A percentile compares a stretch with the other conserved stretches of the same genome.
Conservation (phyloP, 2,888 invertebrate genomes). For the Anaspis maculata region DNA sequence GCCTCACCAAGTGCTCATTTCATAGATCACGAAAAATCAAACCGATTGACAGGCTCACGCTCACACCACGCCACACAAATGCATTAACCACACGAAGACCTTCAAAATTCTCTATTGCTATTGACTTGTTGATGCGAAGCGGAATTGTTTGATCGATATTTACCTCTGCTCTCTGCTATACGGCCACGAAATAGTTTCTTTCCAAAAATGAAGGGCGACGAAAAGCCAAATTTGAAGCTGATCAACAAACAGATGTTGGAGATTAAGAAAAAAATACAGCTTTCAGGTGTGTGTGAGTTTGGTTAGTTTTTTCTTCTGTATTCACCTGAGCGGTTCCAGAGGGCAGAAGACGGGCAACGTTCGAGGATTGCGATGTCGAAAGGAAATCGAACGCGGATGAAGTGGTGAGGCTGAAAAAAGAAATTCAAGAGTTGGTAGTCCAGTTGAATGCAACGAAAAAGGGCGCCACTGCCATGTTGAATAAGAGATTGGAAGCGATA, state of each 20-base stretch:
- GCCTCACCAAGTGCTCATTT: too few relatives aligned
- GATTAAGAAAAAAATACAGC: slow-evolving; percentile 77
- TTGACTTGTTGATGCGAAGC: too few relatives aligned
- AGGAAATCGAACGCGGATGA: slow-evolving; percentile 63
- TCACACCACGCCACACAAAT: too few relatives aligned
- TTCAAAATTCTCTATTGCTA: too few relatives aligned
- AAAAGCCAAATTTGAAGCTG: slow-evolving; percentile 44
- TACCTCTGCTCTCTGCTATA: background rate
- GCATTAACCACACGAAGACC: too few relatives aligned
- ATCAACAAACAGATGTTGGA: slow-evolving; percentile 67
- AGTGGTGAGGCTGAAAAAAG: slow-evolving; percentile 63
- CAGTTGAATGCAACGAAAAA: slow-evolving; percentile 52
- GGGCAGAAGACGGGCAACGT: slow-evolving; percentile 77
- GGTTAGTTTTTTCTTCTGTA: background rate
- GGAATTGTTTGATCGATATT: background rate
- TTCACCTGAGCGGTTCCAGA: slow-evolving; percentile 44
- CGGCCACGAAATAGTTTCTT: background rate
- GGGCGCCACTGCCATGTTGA: slow-evolving; percentile 38
- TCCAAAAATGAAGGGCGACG: slow-evolving; percentile 38
- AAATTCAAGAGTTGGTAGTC: slow-evolving; percentile 55
- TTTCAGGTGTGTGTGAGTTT: slow-evolving; percentile 64
- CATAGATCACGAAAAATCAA: too few relatives aligned
- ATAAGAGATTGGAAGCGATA: slow-evolving; percentile 27
- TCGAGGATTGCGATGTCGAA: slow-evolving; percentile 71
- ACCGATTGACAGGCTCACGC: too few relatives aligned